Percentiles rank a stretch among this genome's conserved stretches.
Conservation (phyloP, 2,113 vertebrate species). For the Ailuropoda melanoleuca region DNA sequence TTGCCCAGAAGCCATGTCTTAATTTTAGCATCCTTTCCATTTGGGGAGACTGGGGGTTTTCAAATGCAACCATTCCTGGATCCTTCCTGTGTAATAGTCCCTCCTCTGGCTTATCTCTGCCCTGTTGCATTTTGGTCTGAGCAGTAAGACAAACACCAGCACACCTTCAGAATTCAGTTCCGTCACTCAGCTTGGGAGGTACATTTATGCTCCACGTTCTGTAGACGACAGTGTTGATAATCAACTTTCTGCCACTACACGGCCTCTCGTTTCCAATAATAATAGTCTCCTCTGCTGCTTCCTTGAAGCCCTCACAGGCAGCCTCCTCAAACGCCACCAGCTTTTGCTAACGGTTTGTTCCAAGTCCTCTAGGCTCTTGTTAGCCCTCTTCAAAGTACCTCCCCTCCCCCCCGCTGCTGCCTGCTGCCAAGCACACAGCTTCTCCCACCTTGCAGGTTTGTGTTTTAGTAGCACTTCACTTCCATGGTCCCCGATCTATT, state of each 20-base stretch:
- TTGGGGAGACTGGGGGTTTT: background rate
- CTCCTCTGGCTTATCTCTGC: background rate
- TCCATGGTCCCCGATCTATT: background rate
- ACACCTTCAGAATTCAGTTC: background rate
- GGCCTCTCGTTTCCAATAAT: background rate
- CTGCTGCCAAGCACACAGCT: background rate
- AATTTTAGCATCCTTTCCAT: background rate
- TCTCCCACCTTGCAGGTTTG: background rate
- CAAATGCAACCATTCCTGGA: background rate
- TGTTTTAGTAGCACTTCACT: no score
- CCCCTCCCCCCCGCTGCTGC: background rate
- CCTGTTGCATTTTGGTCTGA: background rate
- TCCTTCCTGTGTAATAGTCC: background rate
- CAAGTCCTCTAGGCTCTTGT: background rate
- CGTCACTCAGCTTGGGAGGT: background rate
- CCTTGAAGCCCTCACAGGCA: background rate
- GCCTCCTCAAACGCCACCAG: background rate
- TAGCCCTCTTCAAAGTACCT: background rate
- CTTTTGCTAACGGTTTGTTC: background rate
- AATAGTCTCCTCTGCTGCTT: background rate
- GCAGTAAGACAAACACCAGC: background rate
- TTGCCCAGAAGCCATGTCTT: background rate
- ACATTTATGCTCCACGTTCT: background rate
- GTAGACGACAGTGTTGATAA: background rate
- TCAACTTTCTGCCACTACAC: background rate